A percentile compares a stretch with the other conserved stretches of the same genome.
These are phyloP conservation scores for Embiotoca jacksoni DNA, from an alignment of 2,113 vertebrate species.

Conservation along the genomic window DNA sequence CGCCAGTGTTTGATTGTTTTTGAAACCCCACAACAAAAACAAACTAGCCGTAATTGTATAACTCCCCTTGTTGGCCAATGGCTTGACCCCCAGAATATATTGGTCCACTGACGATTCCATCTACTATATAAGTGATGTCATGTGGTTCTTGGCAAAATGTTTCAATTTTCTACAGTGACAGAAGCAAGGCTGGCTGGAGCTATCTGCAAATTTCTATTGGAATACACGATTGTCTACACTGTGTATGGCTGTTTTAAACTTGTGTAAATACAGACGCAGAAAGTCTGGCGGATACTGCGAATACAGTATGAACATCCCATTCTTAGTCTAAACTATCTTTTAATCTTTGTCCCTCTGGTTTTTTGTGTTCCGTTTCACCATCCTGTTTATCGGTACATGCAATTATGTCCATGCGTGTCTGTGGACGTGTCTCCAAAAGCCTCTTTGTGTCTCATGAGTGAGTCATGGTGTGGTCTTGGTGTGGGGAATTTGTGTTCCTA, in stretches of 20 bases:
- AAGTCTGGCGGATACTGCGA: constrained; percentile 17
- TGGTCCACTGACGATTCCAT: neutral
- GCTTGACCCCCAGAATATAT: neutral
- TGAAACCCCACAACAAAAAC: constrained; percentile 7
- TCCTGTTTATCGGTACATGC: constrained; percentile 67
- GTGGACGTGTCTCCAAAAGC: constrained; percentile 49
- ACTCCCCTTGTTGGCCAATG: neutral
- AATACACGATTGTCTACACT: constrained; percentile 46
- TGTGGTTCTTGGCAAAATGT: constrained; percentile 33
- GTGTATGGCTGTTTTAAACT: constrained; percentile 42
- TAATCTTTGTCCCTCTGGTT: constrained; percentile 46
- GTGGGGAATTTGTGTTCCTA: constrained; percentile 35
- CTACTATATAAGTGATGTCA: neutral
- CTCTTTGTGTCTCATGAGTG: constrained; percentile 55
- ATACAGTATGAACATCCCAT: constrained; percentile 42
- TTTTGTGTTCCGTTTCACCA: constrained; percentile 40
- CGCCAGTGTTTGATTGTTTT: constrained; percentile 7
- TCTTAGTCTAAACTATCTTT: constrained; percentile 45
- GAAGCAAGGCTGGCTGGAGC: neutral
- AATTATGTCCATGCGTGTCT: constrained; percentile 55
- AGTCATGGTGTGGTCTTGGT: constrained; percentile 59
- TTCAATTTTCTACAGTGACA: constrained; percentile 22
- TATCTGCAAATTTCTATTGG: constrained; percentile 23
- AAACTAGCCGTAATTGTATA: constrained; percentile 12
- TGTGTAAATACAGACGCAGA: constrained; percentile 59